These are phyloP conservation scores for Narcine bancroftii DNA, from an alignment of 2,113 vertebrate genomes.

Conservation along the genomic window DNA sequence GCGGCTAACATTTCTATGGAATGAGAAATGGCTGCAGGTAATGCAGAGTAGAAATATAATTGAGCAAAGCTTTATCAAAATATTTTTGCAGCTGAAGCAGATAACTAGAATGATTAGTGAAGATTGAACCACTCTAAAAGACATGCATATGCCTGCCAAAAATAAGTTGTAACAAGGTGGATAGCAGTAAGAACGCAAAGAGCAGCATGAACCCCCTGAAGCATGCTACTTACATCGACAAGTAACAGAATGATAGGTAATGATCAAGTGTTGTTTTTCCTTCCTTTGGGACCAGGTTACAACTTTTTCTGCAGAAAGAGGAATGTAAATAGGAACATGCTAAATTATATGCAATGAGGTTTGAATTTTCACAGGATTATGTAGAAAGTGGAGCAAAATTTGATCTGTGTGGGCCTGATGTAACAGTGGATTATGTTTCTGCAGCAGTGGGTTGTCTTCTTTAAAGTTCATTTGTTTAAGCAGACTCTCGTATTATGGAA, in stretches of 20 bases:
- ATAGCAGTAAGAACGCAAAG: neutral
- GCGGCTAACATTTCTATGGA: neutral
- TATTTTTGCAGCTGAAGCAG: neutral
- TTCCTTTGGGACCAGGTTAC: neutral
- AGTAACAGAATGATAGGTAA: neutral
- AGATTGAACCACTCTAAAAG: neutral
- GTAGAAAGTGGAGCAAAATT: neutral
- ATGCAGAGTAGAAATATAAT: neutral
- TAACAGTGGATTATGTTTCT: neutral
- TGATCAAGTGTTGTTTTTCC: neutral
- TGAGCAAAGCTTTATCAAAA: neutral
- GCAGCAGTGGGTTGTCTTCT: too few relatives aligned
- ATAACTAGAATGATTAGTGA: neutral
- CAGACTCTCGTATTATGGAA: neutral
- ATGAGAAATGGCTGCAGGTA: neutral
- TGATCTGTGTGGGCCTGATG: neutral
- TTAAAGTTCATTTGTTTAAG: neutral
- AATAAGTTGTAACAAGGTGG: neutral
- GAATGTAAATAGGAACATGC: neutral
- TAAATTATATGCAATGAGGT: neutral
- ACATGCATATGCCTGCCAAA: neutral
- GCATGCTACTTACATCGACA: neutral
- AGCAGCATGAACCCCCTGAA: neutral
- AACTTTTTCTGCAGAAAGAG: neutral
- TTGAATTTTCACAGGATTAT: neutral